Evolutionary conservation across 2,888 invertebrate genomes (phyloP), one percentile per base, ranked within the genome.

Genomic region (Lepidochrysops patricia): DNA sequence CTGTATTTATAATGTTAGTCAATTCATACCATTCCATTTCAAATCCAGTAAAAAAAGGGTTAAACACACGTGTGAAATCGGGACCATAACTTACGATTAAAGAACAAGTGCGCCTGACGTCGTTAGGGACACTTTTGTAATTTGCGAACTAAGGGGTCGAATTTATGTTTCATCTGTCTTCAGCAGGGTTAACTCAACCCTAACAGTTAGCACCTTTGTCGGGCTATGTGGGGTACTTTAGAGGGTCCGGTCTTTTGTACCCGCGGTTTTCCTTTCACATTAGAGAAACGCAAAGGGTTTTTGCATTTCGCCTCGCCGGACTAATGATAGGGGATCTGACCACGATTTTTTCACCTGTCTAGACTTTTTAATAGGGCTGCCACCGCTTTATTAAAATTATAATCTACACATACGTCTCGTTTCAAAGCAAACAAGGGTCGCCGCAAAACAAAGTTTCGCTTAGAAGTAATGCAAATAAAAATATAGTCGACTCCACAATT

Each of bases 121-220:
- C 70, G 71, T 74, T 77, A 74, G 68, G 64, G 70, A 75, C 74
- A 80, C 77, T 80, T 80, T 77, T 75, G 77, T 79, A 77, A 77
- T 79, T 75, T 75, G 74, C 73, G 70, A 70, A 74, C 75, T 75
- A 72, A 80, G 82, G 80, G 78, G 82, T 79, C 76, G 67, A 80
- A 83, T 84, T 81, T 84, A 86, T 80, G 76, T 79, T 76, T 72
- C 74, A 81, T 80, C 79, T 82, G 83, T 82, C 81, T 71, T 68
- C 65, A 70, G 67, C 84, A 85, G 74, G 61, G 67, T 68, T 67
- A 76, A 79, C 79, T 80, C 75, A 76, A 70, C 72, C 74, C 73
- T 73, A 74, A 77, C 75, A 74, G 76, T 77, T 82, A 79, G 71
- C 80, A 79, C 79, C 78, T 80, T 74, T 77, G 74, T 59, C 57